Evolutionary conservation across 2,113 vertebrate genomes (phyloP).

Genomic region (Engystomops pustulosus): DNA sequence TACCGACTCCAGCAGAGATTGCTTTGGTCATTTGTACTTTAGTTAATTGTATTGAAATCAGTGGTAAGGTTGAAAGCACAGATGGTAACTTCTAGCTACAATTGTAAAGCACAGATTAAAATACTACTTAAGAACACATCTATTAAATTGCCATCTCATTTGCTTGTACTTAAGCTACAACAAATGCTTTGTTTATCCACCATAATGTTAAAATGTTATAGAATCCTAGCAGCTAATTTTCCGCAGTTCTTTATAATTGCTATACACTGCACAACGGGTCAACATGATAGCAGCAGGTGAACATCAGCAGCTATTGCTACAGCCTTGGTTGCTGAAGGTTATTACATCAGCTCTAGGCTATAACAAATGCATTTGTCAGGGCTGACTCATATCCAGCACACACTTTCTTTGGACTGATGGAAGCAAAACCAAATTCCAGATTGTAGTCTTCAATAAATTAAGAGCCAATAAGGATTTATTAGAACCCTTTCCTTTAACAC

Average conservation of each 20-base stretch:
- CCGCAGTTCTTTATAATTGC: background rate
- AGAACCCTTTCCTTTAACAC: background rate
- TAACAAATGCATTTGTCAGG: background rate
- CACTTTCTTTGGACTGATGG: background rate
- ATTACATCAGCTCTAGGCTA: background rate
- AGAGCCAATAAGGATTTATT: background rate
- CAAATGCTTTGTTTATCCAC: slow-evolving; percentile 2
- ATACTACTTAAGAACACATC: slow-evolving; percentile 22
- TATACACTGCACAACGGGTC: background rate
- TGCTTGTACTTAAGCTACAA: background rate
- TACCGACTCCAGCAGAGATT: background rate
- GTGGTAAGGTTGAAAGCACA: background rate
- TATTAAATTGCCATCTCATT: slow-evolving; percentile 35
- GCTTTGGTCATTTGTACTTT: background rate
- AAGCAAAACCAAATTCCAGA: background rate
- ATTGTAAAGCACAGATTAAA: slow-evolving; percentile 43
- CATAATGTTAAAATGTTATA: slow-evolving; percentile 15
- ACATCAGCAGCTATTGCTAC: background rate
- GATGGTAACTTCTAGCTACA: slow-evolving; percentile 14
- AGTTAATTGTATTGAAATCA: background rate
- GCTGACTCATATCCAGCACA: background rate
- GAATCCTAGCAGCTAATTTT: slow-evolving; percentile 13
- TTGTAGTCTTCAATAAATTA: background rate
- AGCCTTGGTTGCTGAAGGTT: background rate
- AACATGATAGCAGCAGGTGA: slow-evolving; percentile 11